Base-by-base conservation (phyloP, 2,888 invertebrate species). In the Scelioninae gen. 2 region DNA sequence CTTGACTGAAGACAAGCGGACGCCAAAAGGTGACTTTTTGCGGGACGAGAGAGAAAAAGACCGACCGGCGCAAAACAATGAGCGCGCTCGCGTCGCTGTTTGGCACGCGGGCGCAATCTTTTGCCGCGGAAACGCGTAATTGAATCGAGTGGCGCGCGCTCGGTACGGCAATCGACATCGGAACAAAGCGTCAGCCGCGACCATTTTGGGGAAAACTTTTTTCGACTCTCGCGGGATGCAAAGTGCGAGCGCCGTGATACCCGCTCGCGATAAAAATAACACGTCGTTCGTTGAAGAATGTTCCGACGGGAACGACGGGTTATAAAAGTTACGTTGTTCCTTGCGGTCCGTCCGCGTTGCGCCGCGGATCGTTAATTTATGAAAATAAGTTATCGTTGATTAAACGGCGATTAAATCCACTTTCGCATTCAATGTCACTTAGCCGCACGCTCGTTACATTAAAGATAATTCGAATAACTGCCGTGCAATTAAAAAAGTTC, bases 391-490 rank as follows among this genome's bases (percentile, higher is more conserved):
- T 28, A 45, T 55, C 53, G 55, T 22, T 43, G 45, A 60, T 60
- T 60, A 53, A 69, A 28, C 41, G 50, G 0, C 67, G 58, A 58
- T 68, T 68, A 69, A 60, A 55, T 37, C 28, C 53, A 46, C 63
- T 70, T 63, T 61, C 41, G 61, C 52, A 45, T 63, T 64, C 70
- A 64, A 46, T 71, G 70, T 64, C 64, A 57, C 52, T 63, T 55
- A 19, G 22, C 53, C 31, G 55, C 33, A 46, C 52, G 43, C 63
- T 52, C 58, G 64, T 63, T 64, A 53, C 64, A 57, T 45, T 33
- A 63, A 64, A 52, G 58, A 71, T 71, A 64, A 71, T 58, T 64
- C 58, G 58, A 64, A 64, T 71, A 71, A 70, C 57, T 70, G 50
- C 33, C 57, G 50, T 22, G 64, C 71, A 64, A 71, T 71, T 71